A percentile compares a stretch with the other conserved stretches of the same genome.
Evolutionary conservation across 2,797 vertebrate species (phyloP).

Genomic region (Hippopotamyrus pictus): DNA sequence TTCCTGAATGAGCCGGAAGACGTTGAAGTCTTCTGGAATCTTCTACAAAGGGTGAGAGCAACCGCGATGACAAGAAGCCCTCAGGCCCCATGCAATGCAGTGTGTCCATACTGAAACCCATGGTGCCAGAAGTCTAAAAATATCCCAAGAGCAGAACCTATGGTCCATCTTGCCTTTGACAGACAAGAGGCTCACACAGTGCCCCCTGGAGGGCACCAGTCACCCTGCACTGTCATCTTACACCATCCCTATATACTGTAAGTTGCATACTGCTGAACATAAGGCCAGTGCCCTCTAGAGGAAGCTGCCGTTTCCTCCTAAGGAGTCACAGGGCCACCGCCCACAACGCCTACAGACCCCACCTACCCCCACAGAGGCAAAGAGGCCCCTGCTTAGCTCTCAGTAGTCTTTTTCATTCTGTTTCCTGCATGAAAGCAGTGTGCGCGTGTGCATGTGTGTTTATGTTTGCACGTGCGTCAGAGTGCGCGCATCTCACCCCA

Average conservation of each 20-base stretch:
- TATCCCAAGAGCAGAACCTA: background rate
- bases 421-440: background rate
- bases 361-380: background rate
- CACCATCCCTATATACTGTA: background rate
- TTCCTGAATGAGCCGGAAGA: conserved; percentile 94
- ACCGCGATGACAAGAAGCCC: background rate
- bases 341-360: background rate
- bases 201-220: background rate
- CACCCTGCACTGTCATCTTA: background rate
- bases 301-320: background rate
- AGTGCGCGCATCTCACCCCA: conserved; percentile 66
- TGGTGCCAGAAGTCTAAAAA: background rate
- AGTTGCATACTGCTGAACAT: background rate
- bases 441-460: background rate
- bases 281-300: background rate
- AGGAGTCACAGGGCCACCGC: background rate
- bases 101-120: background rate
- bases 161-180: background rate
- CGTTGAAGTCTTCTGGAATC: conserved; percentile 96
- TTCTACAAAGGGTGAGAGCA: conserved; percentile 61
- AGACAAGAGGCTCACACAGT: background rate
- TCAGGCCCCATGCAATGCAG: background rate
- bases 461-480: background rate
- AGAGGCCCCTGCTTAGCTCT: background rate
- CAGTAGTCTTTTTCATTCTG: background rate